Evolutionary conservation across 1,140 invertebrate genomes (phyloP).

Genomic region (Dryas iulia): DNA sequence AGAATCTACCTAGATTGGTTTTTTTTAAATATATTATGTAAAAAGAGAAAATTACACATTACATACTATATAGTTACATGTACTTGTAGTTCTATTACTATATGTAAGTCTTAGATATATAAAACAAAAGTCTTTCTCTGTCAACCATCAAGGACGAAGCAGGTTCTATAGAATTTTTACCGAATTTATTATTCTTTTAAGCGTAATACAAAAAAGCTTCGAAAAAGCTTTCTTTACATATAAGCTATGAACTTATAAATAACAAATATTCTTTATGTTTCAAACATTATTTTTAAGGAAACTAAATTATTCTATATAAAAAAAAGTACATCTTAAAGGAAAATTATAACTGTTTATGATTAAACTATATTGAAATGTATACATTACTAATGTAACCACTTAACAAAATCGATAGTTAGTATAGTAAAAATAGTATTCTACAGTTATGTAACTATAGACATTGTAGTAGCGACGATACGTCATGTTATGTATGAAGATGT

Average conservation of each 20-base stretch:
- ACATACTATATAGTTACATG: not conserved
- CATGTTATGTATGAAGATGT: not conserved
- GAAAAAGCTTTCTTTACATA: not conserved
- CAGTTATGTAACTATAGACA: not conserved
- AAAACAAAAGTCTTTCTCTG: not conserved
- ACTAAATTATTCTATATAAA: not conserved
- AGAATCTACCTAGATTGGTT: too few relatives aligned
- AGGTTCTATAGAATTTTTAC: not conserved
- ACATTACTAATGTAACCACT: not conserved
- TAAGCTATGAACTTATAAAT: not conserved
- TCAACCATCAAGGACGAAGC: not conserved
- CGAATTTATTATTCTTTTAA: not conserved
- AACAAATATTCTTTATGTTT: not conserved
- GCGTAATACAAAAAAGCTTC: not conserved
- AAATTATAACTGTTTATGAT: not conserved
- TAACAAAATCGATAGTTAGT: not conserved
- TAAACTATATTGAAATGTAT: not conserved
- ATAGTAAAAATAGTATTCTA: slow-evolving; percentile 1
- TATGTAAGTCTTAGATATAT: not conserved
- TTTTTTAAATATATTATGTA: not conserved
- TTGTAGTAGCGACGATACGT: not conserved
- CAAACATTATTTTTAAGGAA: not conserved
- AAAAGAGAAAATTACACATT: not conserved
- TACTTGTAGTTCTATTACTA: not conserved
- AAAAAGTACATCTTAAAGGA: too few relatives aligned